phyloP scores from a whole-genome alignment of 2,888 invertebrate genomes.

The Diaphora mendica region DNA sequence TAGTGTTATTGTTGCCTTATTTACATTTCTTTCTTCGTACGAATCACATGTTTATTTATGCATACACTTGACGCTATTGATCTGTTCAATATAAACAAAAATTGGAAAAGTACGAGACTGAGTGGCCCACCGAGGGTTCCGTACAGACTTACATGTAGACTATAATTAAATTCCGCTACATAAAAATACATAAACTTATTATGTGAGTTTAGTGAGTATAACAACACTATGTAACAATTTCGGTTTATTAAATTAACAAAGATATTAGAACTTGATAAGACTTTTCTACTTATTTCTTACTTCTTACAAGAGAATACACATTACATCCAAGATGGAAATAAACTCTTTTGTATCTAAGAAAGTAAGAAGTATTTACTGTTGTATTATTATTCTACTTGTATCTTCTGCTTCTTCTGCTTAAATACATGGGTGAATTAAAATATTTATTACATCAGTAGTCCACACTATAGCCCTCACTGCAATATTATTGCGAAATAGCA shows the following conservation, averaged over 20 bases:
- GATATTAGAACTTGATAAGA: not conserved
- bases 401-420: not conserved
- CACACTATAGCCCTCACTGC: not conserved
- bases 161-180: not conserved
- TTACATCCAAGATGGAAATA: not conserved
- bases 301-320: not conserved
- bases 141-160: too few relatives aligned
- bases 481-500: not conserved
- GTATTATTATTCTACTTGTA: too few relatives aligned
- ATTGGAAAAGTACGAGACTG: not conserved
- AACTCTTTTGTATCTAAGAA: too few relatives aligned
- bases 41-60: conserved; percentile 22
- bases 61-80: not conserved
- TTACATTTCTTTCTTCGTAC: conserved; percentile 56
- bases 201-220: not conserved
- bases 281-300: not conserved
- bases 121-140: too few relatives aligned
- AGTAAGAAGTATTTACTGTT: not conserved
- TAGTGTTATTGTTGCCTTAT: conserved; percentile 44
- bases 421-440: not conserved
- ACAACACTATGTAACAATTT: not conserved
- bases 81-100: not conserved
- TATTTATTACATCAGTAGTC: not conserved
- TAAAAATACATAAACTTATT: not conserved
- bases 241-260: not conserved